Percentiles rank a stretch among this genome's conserved stretches.
Evolutionary conservation across 2,888 invertebrate species (phyloP).

Genomic region (Pseudoips prasinana): DNA sequence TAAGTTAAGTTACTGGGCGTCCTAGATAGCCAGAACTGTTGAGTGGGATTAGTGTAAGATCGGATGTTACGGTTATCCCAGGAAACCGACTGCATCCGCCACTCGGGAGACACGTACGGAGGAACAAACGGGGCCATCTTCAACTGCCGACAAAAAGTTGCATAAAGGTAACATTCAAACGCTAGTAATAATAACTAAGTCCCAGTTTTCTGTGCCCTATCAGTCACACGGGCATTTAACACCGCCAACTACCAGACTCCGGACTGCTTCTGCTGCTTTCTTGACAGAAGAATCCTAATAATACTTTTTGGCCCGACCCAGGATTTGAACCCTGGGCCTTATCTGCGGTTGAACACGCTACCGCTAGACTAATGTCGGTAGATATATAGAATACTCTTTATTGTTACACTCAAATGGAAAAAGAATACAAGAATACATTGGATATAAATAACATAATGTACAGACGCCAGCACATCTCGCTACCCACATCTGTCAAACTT

Average conservation of each 20-base stretch:
- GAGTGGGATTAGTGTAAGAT: slow-evolving; percentile 32
- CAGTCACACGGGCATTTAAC: not conserved
- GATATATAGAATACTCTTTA: too few relatives aligned
- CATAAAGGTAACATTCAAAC: not conserved
- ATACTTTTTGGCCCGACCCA: not conserved
- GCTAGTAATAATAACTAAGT: not conserved
- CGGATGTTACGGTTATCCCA: slow-evolving; percentile 54
- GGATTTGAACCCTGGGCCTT: not conserved
- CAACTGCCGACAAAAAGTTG: slow-evolving; percentile 27
- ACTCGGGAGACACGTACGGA: slow-evolving; percentile 51
- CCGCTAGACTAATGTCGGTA: too few relatives aligned
- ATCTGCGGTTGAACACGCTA: not conserved
- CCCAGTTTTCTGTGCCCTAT: not conserved
- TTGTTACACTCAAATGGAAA: too few relatives aligned
- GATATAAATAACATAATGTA: too few relatives aligned
- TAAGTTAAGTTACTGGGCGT: slow-evolving; percentile 8
- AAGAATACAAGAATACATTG: too few relatives aligned
- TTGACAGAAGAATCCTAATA: not conserved
- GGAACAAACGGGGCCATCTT: slow-evolving; percentile 24
- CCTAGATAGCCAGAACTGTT: slow-evolving; percentile 39
- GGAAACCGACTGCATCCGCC: slow-evolving; percentile 51
- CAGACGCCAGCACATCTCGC: too few relatives aligned
- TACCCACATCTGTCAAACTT: too few relatives aligned
- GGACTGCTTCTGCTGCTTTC: not conserved
- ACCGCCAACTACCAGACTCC: not conserved